A percentile compares a stretch with the other conserved stretches of the same genome.
phyloP scores from a whole-genome alignment of 1,140 invertebrate genomes.

The Drosophila saltans region DNA sequence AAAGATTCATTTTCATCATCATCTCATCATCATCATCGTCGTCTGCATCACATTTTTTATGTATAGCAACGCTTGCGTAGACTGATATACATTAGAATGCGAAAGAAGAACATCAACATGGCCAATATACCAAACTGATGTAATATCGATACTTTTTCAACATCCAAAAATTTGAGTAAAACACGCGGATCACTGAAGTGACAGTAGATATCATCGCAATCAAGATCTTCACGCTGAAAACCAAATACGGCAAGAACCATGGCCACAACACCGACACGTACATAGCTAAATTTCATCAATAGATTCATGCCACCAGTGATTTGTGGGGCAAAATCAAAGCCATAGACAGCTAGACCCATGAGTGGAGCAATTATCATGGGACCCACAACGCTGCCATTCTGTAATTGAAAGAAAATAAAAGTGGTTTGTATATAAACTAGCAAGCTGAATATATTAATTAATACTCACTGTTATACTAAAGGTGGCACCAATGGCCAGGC shows the following conservation, averaged over 20 bases:
- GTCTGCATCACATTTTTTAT: conserved; percentile 63
- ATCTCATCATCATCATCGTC: neutral
- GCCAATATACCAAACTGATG: conserved; percentile 84
- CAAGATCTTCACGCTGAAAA: conserved; percentile 84
- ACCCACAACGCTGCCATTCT: conserved; percentile 88
- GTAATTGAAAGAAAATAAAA: conserved; percentile 46
- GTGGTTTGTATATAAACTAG: too few relatives aligned
- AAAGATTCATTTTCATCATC: conserved; percentile 27
- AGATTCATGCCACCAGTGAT: conserved; percentile 85
- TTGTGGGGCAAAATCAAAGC: conserved; percentile 87
- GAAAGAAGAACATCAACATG: conserved; percentile 84
- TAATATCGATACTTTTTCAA: conserved; percentile 84
- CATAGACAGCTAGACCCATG: conserved; percentile 87
- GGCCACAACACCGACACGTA: conserved; percentile 86
- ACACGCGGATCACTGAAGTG: conserved; percentile 86
- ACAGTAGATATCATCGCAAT: conserved; percentile 86
- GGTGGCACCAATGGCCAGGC: conserved; percentile 86
- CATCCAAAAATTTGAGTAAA: conserved; percentile 85
- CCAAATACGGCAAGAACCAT: conserved; percentile 86
- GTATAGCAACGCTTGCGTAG: conserved; percentile 85
- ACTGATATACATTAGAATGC: conserved; percentile 85
- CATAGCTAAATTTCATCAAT: conserved; percentile 86
- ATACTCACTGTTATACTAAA: conserved; percentile 86
- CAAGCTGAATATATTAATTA: neutral
- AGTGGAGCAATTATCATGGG: conserved; percentile 86